Conservation (phyloP, 2,797 vertebrate genomes). For the Crossoptilon crossoptilon region DNA sequence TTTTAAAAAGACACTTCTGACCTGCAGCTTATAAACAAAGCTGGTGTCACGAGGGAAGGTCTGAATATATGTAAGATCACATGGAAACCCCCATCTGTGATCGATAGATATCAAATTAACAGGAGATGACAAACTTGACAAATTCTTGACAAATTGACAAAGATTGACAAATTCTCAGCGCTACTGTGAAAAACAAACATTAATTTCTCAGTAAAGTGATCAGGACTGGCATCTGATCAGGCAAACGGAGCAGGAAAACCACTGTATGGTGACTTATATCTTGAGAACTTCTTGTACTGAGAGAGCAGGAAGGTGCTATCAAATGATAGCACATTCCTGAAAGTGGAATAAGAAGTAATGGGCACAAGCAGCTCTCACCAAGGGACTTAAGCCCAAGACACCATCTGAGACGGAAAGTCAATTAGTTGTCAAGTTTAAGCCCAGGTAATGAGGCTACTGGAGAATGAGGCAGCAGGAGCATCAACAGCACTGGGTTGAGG, state of each 20-base stretch:
- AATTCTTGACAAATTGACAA: too few relatives aligned
- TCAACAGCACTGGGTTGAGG: not conserved
- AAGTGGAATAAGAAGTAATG: not conserved
- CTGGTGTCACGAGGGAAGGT: fast-evolving
- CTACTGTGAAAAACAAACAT: not conserved
- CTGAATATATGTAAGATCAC: not conserved
- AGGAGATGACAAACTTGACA: not conserved
- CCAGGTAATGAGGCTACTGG: not conserved
- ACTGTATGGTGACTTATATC: not conserved
- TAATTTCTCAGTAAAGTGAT: not conserved
- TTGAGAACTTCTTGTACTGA: not conserved
- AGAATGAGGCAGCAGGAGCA: not conserved
- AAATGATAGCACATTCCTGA: not conserved
- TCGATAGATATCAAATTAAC: not conserved
- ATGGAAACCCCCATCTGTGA: not conserved
- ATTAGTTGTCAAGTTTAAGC: not conserved
- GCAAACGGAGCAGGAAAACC: not conserved
- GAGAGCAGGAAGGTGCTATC: not conserved
- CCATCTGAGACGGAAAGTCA: not conserved
- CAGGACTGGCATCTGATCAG: not conserved
- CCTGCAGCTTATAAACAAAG: not conserved
- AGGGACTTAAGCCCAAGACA: not conserved
- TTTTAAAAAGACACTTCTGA: not conserved
- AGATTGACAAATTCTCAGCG: not conserved
- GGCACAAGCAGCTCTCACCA: not conserved